phyloP scores from a whole-genome alignment of 2,888 invertebrate genomes.

The Temnothorax ravouxi region DNA sequence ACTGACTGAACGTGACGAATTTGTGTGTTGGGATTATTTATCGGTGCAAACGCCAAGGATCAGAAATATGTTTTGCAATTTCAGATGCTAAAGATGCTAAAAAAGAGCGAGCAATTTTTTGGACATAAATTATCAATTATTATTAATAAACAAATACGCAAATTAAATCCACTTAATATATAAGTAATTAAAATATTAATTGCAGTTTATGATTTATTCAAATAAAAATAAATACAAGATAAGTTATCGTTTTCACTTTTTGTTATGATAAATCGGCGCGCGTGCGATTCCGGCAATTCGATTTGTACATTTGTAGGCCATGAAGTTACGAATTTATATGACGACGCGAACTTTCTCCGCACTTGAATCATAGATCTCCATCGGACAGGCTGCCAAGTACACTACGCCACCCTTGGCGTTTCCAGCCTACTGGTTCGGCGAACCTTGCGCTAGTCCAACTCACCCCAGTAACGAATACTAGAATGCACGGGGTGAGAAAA shows the following conservation, averaged over 20 bases:
- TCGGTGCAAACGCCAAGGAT: not conserved
- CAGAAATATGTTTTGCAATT: not conserved
- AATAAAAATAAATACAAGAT: not conserved
- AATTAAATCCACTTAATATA: not conserved
- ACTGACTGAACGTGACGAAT: conserved; percentile 39
- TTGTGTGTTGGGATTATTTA: conserved; percentile 24
- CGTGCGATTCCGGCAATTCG: conserved; percentile 9
- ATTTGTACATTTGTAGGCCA: conserved; percentile 43
- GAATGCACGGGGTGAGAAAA: conserved; percentile 47
- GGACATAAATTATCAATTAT: not conserved
- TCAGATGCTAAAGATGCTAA: not conserved
- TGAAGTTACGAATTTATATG: conserved; percentile 28
- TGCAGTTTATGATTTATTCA: not conserved
- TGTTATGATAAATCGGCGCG: not conserved
- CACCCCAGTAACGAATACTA: conserved; percentile 43
- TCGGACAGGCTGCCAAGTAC: conserved; percentile 61
- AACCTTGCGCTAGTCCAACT: conserved; percentile 27
- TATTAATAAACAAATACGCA: not conserved
- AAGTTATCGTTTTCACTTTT: not conserved
- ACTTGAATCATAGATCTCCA: conserved; percentile 59
- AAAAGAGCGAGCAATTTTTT: not conserved
- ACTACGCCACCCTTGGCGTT: conserved; percentile 39
- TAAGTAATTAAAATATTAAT: conserved; percentile 7
- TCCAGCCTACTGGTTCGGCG: conserved; percentile 45
- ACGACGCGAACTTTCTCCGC: conserved; percentile 45